Conservation (phyloP, 2,113 vertebrate genomes). For the Antennarius striatus region DNA sequence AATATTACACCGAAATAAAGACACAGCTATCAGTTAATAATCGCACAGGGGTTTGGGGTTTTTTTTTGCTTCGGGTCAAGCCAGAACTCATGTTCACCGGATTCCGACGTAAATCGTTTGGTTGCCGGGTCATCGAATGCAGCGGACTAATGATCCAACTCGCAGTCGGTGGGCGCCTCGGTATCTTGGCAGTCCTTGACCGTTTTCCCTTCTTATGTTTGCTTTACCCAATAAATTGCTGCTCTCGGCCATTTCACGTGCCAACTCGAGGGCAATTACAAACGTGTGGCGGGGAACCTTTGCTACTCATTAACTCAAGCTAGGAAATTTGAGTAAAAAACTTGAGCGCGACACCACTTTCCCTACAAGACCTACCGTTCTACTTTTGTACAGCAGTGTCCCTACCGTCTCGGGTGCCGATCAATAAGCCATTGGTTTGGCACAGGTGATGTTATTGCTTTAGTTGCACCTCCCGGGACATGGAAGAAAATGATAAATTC, state of each 20-base stretch:
- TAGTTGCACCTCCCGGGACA: conserved; percentile 69
- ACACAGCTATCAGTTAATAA: conserved; percentile 38
- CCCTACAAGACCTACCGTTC: conserved; percentile 56
- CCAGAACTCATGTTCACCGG: conserved; percentile 16
- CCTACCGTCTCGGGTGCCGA: conserved; percentile 54
- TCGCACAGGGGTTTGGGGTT: conserved; percentile 4
- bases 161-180: conserved; percentile 59
- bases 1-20: conserved; percentile 28
- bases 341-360: conserved; percentile 29
- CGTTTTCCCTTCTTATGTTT: conserved; percentile 58
- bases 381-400: conserved; percentile 55
- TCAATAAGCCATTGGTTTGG: conserved; percentile 71
- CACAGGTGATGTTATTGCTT: conserved; percentile 73
- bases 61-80: conserved; percentile 14
- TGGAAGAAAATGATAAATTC: conserved; percentile 77
- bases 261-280: conserved; percentile 73
- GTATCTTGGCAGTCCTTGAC: conserved; percentile 68
- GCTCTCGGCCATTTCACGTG: conserved; percentile 62
- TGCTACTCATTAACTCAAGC: conserved; percentile 74
- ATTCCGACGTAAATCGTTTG: conserved; percentile 37
- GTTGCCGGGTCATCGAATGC: conserved; percentile 63
- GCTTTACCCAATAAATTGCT: conserved; percentile 75
- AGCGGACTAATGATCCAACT: conserved; percentile 60
- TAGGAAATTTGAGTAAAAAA: conserved; percentile 50
- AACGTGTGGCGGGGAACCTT: conserved; percentile 67